Percentiles rank a stretch among this genome's conserved stretches.
These are phyloP conservation scores for Acrocephalus kingi DNA, from an alignment of 2,113 vertebrate genomes.

Conservation along the genomic window DNA sequence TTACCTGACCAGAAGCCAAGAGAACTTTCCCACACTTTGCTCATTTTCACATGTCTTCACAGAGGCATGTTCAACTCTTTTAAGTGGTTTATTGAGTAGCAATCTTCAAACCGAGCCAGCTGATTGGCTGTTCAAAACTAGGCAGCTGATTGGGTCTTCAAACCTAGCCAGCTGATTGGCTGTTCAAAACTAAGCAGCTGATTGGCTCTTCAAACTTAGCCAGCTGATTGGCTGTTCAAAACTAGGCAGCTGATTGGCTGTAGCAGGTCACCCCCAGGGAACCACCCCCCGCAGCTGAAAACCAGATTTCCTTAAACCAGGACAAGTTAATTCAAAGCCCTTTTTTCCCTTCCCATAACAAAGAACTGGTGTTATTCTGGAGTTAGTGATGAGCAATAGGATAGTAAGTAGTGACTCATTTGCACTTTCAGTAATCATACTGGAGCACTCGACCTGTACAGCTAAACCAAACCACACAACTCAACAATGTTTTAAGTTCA, in stretches of 20 bases:
- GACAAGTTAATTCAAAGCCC: neutral
- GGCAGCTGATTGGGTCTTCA: neutral
- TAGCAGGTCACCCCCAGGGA: too few species aligned
- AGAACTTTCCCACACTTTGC: neutral
- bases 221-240: neutral
- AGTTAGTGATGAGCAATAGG: neutral
- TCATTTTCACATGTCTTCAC: neutral
- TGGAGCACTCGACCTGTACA: neutral
- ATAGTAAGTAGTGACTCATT: neutral
- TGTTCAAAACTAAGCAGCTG: too few species aligned
- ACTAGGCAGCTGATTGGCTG: neutral
- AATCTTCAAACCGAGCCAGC: neutral
- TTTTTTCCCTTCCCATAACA: neutral
- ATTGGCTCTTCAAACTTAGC: too few species aligned
- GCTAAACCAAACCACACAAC: neutral
- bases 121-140: neutral
- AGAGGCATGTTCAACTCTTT: neutral
- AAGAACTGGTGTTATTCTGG: neutral
- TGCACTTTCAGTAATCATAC: neutral
- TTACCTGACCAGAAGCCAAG: neutral
- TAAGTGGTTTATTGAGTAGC: neutral
- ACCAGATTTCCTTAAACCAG: neutral
- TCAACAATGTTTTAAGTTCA: neutral
- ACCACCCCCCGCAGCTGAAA: neutral
- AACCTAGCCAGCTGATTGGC: neutral